phyloP scores from a whole-genome alignment of 64 coral and sea anemone genomes.

The Acropora yongei region DNA sequence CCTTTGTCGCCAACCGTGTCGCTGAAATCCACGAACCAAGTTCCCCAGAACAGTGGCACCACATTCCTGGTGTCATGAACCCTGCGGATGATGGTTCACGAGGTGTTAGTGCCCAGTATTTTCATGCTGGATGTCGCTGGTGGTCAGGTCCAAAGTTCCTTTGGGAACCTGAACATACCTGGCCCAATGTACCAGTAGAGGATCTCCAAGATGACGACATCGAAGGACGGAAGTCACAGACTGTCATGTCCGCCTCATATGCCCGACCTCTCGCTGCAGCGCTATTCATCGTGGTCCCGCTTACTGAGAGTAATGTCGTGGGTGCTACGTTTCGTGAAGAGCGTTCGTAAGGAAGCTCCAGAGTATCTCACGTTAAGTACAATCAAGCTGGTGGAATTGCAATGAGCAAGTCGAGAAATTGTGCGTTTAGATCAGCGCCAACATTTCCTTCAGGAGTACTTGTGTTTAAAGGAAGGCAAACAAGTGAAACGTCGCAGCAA shows the following conservation, averaged over 20 bases:
- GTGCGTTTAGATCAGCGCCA: not conserved
- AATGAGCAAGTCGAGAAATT: not conserved
- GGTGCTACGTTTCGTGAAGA: constrained; percentile 26
- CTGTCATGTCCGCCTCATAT: not conserved
- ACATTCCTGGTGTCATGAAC: constrained; percentile 16
- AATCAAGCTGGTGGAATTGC: not conserved
- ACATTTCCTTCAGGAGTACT: constrained; percentile 12
- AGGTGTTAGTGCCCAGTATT: constrained; percentile 16
- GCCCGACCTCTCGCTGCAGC: not conserved
- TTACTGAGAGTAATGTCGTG: constrained; percentile 43
- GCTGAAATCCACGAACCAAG: constrained; percentile 32
- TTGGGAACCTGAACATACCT: constrained; percentile 31
- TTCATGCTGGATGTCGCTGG: not conserved
- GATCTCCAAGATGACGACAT: constrained; percentile 29
- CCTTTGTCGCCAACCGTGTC: constrained; percentile 51
- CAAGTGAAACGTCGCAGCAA: constrained; percentile 41
- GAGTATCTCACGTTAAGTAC: not conserved
- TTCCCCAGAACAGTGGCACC: constrained; percentile 31
- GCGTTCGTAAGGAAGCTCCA: not conserved
- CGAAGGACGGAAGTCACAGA: not conserved
- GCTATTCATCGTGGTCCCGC: constrained; percentile 7
- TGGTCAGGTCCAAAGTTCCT: constrained; percentile 40
- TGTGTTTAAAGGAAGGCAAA: not conserved
- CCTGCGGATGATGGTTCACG: constrained; percentile 29
- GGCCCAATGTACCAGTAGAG: not conserved